Evolutionary conservation across 2,797 vertebrate genomes (phyloP).

Genomic region (Bovichtus variegatus): DNA sequence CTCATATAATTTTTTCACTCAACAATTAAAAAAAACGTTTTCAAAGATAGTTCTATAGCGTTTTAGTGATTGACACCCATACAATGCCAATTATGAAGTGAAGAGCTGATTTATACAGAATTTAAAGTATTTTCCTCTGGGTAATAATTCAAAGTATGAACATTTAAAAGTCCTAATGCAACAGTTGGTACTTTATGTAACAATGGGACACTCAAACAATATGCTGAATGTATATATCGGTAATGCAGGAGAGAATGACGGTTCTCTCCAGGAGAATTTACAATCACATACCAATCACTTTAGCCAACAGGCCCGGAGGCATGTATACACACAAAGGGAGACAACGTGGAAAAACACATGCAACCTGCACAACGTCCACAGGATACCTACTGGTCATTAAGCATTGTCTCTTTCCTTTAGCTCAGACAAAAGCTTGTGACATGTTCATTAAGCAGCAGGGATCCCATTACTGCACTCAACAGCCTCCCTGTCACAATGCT

Average conservation of each 20-base stretch:
- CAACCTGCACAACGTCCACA: slow-evolving; percentile 28
- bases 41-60: not conserved
- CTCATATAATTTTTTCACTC: too few species aligned
- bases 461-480: slow-evolving; percentile 82
- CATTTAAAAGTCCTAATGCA: not conserved
- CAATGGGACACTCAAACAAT: slow-evolving; percentile 17
- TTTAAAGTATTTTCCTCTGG: not conserved
- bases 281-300: not conserved
- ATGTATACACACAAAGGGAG: slow-evolving; percentile 2
- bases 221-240: slow-evolving; percentile 24
- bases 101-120: not conserved
- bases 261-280: not conserved
- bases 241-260: not conserved
- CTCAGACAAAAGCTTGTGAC: slow-evolving; percentile 79
- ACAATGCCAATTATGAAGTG: slow-evolving; percentile 1
- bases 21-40: not conserved
- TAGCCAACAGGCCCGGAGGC: not conserved
- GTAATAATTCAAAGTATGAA: slow-evolving; percentile 2
- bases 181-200: not conserved
- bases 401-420: slow-evolving; percentile 67
- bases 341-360: slow-evolving; percentile 31
- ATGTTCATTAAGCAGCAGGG: slow-evolving; percentile 86
- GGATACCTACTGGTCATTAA: slow-evolving; percentile 69
- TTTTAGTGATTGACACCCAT: not conserved
- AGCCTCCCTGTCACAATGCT: slow-evolving; percentile 82